phyloP scores from a whole-genome alignment of 2,888 invertebrate genomes.

The Drosophila percnosoma region DNA sequence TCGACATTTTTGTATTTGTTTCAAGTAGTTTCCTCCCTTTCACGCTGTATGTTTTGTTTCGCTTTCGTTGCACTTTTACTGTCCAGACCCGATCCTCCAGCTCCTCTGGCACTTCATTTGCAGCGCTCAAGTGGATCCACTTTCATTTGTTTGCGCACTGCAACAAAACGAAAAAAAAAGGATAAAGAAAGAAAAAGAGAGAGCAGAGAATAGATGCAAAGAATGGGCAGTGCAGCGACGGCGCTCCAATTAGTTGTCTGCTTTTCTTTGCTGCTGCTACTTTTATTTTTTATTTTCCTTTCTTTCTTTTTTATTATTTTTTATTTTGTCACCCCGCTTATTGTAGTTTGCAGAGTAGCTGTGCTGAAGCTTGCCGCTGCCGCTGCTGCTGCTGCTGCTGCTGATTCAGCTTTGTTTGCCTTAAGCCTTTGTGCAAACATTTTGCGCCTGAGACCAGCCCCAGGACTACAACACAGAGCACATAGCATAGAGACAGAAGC shows the following conservation, averaged over 20 bases:
- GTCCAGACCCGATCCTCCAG: conserved; percentile 46
- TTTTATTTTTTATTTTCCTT: conserved; percentile 34
- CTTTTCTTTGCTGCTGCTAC: conserved; percentile 24
- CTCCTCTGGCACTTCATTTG: conserved; percentile 77
- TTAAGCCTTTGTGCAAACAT: conserved; percentile 82
- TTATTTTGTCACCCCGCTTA: conserved; percentile 59
- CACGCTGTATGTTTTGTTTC: conserved; percentile 53
- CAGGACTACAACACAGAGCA: conserved; percentile 31
- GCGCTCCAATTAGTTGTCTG: conserved; percentile 62
- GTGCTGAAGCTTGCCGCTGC: conserved; percentile 36
- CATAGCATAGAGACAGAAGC: conserved; percentile 19
- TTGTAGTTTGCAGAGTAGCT: conserved; percentile 71
- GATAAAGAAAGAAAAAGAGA: conserved; percentile 3
- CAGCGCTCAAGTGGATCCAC: conserved; percentile 82
- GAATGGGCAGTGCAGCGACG: conserved; percentile 38
- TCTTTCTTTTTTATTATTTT: conserved; percentile 47
- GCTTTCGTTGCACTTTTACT: conserved; percentile 82
- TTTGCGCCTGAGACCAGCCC: conserved; percentile 71
- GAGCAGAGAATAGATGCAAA: conserved; percentile 24
- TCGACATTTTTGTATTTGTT: conserved; percentile 77
- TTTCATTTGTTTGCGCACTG: conserved; percentile 80
- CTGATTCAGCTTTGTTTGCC: conserved; percentile 82
- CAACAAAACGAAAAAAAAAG: conserved; percentile 42
- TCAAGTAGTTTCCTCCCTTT: conserved; percentile 51
- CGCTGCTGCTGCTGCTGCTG: conserved; percentile 52